phyloP scores from a whole-genome alignment of 2,888 invertebrate genomes.

The Xestia sexstrigata region DNA sequence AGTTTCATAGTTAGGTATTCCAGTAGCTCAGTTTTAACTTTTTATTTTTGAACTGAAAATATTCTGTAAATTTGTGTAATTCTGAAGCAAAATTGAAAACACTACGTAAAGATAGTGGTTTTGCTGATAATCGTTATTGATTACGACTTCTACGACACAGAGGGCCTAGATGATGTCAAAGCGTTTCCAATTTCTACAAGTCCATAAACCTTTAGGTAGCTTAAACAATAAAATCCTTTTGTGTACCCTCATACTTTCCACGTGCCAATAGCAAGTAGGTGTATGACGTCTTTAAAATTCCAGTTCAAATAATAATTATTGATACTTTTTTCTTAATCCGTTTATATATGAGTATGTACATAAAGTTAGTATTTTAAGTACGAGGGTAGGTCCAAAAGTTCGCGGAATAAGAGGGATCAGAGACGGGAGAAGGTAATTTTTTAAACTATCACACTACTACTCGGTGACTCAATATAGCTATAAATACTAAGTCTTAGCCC shows the following conservation, averaged over 20 bases:
- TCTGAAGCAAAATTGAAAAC: neutral
- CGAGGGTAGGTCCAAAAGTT: too few species aligned
- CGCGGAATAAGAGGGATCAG: too few species aligned
- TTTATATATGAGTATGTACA: neutral
- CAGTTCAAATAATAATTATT: neutral
- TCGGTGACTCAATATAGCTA: too few species aligned
- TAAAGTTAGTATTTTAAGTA: neutral
- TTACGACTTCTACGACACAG: neutral
- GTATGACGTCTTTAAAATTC: neutral
- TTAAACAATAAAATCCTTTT: neutral
- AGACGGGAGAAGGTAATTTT: too few species aligned
- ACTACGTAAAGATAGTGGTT: neutral
- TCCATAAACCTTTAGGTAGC: neutral
- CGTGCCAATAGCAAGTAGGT: neutral
- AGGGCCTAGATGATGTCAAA: neutral
- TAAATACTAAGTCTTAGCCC: too few species aligned
- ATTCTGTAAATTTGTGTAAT: neutral
- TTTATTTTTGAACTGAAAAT: neutral
- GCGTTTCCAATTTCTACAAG: neutral
- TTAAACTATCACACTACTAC: too few species aligned
- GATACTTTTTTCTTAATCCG: neutral
- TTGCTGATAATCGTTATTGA: slow-evolving; percentile 1
- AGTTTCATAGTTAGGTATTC: slow-evolving; percentile 1
- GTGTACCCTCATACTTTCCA: neutral
- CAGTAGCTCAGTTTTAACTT: neutral